Evolutionary conservation across 2,797 vertebrate species (phyloP), one percentile per base, ranked within the genome.

Genomic region (Sphaeramia orbicularis): DNA sequence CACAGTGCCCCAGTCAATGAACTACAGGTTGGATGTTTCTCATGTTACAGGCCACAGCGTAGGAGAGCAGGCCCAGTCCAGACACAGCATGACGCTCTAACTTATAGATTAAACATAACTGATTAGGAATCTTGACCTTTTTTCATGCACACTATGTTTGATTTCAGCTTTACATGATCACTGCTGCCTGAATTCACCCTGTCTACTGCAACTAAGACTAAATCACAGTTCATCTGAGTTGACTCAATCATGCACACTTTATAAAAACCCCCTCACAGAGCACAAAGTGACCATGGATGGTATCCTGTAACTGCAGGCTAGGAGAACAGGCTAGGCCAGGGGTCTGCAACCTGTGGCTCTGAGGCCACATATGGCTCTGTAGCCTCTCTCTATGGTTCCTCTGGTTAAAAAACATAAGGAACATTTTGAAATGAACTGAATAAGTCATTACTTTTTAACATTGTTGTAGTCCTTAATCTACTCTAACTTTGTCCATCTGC

Each of bases 1-100:
- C 83, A 69, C 74, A 44, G 67, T 81, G 80, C 62, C 71, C 72
- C 64, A 65, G 81, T 84, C 84, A 76, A 81, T 86, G 80, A 84
- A 79, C 73, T 65, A 51, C 75, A 66, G 76, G 81, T 67, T 62
- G 51, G 61, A 13, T 81, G 63, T 88, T 69, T 84, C 81, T 88
- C 84, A 71, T 67, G 15, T 87, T 88, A 88, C 86, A 79, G 56
- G 66, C 7, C 56, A 61, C 74, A 61, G 58, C 8, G 19, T 27
- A 40, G 62, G 15, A 51, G 6, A 76, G 67, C 24, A 4, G 19
- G 30, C 65, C 32, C 5, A n/a, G 18, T 16, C 62, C 16, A 24
- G 43, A 75, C 55, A 55, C 71, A 45, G 60, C 74, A 64, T 55
- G 52, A 35, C 53, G 36, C 14, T 36, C 40, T 30, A 41, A 74